phyloP scores from a whole-genome alignment of 1,140 invertebrate species.

The Achatina immaculata region DNA sequence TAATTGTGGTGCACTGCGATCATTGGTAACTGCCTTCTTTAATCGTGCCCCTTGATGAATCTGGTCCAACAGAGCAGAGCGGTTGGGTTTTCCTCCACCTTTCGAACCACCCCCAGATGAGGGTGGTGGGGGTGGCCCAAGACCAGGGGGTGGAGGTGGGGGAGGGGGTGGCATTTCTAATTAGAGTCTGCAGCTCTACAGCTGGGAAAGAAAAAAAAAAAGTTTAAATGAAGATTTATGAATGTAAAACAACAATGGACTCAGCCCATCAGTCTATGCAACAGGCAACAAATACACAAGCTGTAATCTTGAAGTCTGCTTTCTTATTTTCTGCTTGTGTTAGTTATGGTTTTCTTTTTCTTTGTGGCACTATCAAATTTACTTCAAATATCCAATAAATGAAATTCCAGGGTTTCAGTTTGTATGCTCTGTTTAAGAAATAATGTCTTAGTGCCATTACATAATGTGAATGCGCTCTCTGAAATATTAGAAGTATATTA shows the following conservation, averaged over 20 bases:
- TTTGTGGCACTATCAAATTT: too few species aligned
- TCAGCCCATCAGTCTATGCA: neutral
- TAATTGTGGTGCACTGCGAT: conserved; percentile 85
- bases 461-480: too few species aligned
- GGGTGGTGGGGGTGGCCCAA: conserved; percentile 25
- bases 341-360: too few species aligned
- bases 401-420: too few species aligned
- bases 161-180: conserved; percentile 40
- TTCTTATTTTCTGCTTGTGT: too few species aligned
- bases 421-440: too few species aligned
- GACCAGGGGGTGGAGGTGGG: conserved; percentile 41
- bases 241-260: neutral
- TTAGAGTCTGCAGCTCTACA: neutral
- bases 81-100: conserved; percentile 62
- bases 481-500: too few species aligned
- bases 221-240: neutral
- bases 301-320: too few species aligned
- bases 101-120: conserved; percentile 8
- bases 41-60: conserved; percentile 85
- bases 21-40: conserved; percentile 88
- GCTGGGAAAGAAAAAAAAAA: conserved; percentile 8
- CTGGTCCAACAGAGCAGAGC: conserved; percentile 81
- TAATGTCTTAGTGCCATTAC: too few species aligned
- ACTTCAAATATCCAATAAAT: too few species aligned
- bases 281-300: neutral